Percentiles rank a stretch among this genome's conserved stretches.
Evolutionary conservation across 2,113 vertebrate species (phyloP).

Genomic region (Aphelocoma coerulescens): DNA sequence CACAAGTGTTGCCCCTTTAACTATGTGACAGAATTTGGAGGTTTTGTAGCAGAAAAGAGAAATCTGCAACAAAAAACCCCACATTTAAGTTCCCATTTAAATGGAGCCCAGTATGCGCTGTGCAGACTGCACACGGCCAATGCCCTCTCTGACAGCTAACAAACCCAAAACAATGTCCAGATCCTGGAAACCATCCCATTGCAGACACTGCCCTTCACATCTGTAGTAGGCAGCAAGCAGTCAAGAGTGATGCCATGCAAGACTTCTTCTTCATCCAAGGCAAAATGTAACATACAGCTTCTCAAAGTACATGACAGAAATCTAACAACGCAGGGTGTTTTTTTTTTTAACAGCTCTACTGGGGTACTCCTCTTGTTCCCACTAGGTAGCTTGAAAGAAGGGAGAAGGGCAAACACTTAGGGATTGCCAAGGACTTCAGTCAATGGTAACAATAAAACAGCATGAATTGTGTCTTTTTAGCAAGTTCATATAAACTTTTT

Average conservation of each 20-base stretch:
- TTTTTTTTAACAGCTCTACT: neutral
- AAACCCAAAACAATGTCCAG: rapidly evolving
- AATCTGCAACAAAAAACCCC: neutral
- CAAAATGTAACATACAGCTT: neutral
- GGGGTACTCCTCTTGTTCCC: no score
- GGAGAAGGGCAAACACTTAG: neutral
- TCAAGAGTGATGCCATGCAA: neutral
- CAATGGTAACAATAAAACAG: neutral
- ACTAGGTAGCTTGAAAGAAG: neutral
- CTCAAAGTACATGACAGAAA: neutral
- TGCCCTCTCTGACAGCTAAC: neutral
- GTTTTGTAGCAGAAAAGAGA: neutral
- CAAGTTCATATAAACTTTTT: neutral
- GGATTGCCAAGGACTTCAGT: neutral
- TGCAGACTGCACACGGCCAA: neutral
- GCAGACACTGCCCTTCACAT: neutral
- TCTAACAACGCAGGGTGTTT: neutral
- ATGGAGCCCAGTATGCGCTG: neutral
- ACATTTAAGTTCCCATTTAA: neutral
- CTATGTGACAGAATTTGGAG: neutral
- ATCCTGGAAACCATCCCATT: neutral
- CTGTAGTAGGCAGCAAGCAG: neutral
- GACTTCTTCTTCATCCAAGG: neutral
- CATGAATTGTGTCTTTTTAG: neutral
- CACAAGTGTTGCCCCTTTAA: neutral